Base-by-base conservation (phyloP, 1,140 invertebrate genomes). In the Drosophila busckii region DNA sequence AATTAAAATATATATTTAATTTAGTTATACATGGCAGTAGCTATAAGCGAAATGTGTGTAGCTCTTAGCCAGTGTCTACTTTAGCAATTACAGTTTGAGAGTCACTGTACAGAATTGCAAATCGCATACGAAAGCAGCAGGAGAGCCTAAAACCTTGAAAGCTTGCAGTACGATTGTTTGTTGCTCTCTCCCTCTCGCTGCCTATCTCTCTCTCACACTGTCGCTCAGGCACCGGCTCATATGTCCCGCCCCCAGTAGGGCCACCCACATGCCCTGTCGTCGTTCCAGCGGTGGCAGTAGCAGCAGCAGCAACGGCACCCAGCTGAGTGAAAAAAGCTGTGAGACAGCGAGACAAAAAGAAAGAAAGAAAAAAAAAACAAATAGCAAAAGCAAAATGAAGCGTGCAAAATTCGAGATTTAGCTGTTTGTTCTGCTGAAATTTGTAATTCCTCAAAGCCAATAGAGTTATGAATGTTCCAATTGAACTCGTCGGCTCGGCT, bases 251-350 rank as follows among this genome's bases (percentile, higher is more conserved):
- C 48, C 8, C 46, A 42, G 26, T 40, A 37, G 46, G 22, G 31
- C 48, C 55, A 59, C 55, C 55, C 55, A 59, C 55, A 52, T 34
- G 17, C 55, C 17, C n/a, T 9, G 25, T 20, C 46, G 56, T 52
- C 32, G 19, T 70, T 70, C 68, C 68, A 70, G 54, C 60, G 45
- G 48, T 46, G 32, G 32, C 41, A 29, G 31, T 25, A 7, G 9
- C 38, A 13, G 13, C 35, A 32, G n/a, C 20, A n/a, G 10, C 13
- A 25, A 46, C 53, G 45, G 32, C 60, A 32, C 67, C 48, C 61
- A 71, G 68, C 68, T 71, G 68, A 73, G 70, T 29, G n/a, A n/a
- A 42, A 22, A 75, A 76, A 58, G 52, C 50, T 66, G 9, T n/a
- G 12, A 37, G 8, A 38, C 40, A 44, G 32, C 16, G 16, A 23